Evolutionary conservation across 1,140 invertebrate species (phyloP).

Genomic region (Drosophila seguyi): DNA sequence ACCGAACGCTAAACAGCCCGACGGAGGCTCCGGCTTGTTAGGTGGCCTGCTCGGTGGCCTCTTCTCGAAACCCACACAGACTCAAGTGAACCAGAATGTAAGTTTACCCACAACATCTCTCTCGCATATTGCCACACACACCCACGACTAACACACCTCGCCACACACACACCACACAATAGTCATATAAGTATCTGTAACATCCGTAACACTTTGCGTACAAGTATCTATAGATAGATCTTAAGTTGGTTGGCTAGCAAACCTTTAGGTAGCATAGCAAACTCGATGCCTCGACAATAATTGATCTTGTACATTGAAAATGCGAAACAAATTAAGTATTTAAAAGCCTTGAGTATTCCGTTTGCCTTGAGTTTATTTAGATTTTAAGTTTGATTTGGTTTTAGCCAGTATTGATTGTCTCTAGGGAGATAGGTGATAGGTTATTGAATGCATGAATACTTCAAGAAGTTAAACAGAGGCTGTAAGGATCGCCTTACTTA

Average conservation of each 20-base stretch:
- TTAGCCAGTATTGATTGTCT: constrained; percentile 15
- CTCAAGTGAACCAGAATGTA: constrained; percentile 85
- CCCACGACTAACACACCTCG: constrained; percentile 11
- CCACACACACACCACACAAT: constrained; percentile 26
- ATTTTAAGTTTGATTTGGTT: constrained; percentile 17
- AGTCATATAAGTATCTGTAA: constrained; percentile 56
- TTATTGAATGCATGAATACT: constrained; percentile 24
- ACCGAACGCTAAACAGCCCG: constrained; percentile 69
- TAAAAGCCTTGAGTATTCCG: constrained; percentile 24
- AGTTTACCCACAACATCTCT: constrained; percentile 84
- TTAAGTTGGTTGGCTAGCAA: constrained; percentile 45
- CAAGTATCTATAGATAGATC: constrained; percentile 50
- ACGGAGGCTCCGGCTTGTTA: constrained; percentile 84
- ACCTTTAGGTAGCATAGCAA: constrained; percentile 20
- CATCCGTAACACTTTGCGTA: constrained; percentile 48
- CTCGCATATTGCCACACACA: constrained; percentile 58
- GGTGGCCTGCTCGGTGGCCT: constrained; percentile 85
- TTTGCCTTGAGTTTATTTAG: constrained; percentile 41
- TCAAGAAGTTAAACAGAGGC: neutral
- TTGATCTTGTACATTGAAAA: constrained; percentile 29
- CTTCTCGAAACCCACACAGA: constrained; percentile 85
- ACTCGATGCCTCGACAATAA: constrained; percentile 9
- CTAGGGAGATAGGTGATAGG: constrained; percentile 11
- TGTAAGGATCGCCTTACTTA: neutral
- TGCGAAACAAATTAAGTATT: constrained; percentile 9